Conservation (phyloP, 2,888 invertebrate genomes). For the Cheilosia urbana region DNA sequence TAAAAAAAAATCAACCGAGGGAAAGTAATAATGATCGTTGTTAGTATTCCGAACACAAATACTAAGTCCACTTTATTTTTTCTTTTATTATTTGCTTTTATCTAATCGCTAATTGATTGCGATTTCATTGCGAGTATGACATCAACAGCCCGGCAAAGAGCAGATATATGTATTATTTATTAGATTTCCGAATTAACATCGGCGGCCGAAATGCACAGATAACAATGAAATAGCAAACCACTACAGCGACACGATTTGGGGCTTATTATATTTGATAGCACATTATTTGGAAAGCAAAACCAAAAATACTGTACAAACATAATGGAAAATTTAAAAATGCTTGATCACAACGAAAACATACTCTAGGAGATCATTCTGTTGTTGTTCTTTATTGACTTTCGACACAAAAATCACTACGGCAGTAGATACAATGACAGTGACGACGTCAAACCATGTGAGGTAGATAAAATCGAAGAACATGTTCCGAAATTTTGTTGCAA, state of each 20-base stretch:
- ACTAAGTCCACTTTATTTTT: slow-evolving; percentile 9
- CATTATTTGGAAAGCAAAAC: slow-evolving; percentile 37
- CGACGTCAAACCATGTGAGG: slow-evolving; percentile 80
- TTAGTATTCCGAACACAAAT: slow-evolving; percentile 40
- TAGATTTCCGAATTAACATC: slow-evolving; percentile 35
- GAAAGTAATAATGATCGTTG: slow-evolving; percentile 34
- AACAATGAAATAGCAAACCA: slow-evolving; percentile 51
- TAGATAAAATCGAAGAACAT: slow-evolving; percentile 77
- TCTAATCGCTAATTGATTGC: slow-evolving; percentile 57
- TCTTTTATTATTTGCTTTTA: slow-evolving; percentile 24
- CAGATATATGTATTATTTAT: slow-evolving; percentile 6
- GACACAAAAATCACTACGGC: slow-evolving; percentile 78
- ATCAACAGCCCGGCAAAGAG: slow-evolving; percentile 28
- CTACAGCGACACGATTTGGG: slow-evolving; percentile 23
- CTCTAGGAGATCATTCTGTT: slow-evolving; percentile 54
- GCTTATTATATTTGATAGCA: slow-evolving; percentile 35
- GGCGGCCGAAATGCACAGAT: slow-evolving; percentile 19
- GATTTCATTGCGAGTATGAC: slow-evolving; percentile 60
- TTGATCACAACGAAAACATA: slow-evolving; percentile 44
- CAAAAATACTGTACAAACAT: slow-evolving; percentile 11
- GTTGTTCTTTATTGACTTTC: slow-evolving; percentile 70
- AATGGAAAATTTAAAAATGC: slow-evolving; percentile 2
- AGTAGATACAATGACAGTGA: slow-evolving; percentile 78
- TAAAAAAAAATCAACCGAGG: slow-evolving; percentile 34
- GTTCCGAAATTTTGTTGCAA: slow-evolving; percentile 45